Conservation (phyloP, 2,113 vertebrate species). For the Oreamnos americanus region DNA sequence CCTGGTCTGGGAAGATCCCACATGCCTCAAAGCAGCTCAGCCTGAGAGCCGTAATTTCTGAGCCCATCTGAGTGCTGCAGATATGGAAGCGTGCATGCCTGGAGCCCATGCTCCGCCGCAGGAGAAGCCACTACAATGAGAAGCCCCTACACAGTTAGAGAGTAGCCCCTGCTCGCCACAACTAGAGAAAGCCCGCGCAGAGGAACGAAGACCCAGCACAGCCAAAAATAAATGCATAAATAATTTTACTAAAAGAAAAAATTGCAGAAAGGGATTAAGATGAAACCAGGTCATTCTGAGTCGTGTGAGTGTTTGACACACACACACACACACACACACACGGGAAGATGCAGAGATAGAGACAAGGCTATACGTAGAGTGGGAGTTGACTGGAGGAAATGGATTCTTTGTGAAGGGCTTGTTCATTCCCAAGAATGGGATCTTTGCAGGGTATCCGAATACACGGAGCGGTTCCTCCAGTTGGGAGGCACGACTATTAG, state of each 20-base stretch:
- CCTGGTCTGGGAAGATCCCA: neutral
- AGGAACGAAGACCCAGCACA: fast-evolving
- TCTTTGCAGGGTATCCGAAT: too few relatives aligned
- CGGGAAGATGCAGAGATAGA: neutral
- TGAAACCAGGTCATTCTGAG: neutral
- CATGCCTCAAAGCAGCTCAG: neutral
- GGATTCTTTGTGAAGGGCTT: neutral
- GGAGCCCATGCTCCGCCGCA: neutral
- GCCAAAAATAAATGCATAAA: neutral
- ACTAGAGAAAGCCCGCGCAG: neutral
- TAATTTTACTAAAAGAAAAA: neutral
- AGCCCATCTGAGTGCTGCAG: neutral
- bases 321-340: too few relatives aligned
- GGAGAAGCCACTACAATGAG: neutral
- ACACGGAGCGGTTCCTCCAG: neutral
- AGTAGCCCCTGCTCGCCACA: neutral
- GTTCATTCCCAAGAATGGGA: neutral
- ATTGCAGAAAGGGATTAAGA: neutral
- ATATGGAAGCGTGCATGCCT: neutral
- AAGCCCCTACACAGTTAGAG: neutral
- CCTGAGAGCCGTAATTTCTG: neutral
- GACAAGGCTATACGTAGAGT: neutral
- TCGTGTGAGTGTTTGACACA: neutral
- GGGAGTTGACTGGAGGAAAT: neutral
- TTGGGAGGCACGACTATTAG: neutral